Conservation (phyloP, 2,888 invertebrate species). For the Mamestra brassicae region DNA sequence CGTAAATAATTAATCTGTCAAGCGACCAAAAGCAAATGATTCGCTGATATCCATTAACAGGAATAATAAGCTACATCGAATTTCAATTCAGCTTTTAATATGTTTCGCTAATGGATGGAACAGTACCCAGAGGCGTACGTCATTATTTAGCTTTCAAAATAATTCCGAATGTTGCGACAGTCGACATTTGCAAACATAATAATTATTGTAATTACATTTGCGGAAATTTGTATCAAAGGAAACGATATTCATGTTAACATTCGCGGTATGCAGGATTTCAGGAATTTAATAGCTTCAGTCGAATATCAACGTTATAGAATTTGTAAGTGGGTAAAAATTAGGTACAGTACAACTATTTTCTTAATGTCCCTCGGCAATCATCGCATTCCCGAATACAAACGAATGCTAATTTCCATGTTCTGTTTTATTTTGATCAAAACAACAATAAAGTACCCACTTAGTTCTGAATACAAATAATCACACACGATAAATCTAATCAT, state of each 20-base stretch:
- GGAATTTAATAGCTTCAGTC: conserved; percentile 21
- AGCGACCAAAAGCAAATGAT: conserved; percentile 22
- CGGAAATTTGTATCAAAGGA: conserved; percentile 38
- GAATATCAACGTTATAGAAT: conserved; percentile 20
- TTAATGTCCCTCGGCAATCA: too few relatives aligned
- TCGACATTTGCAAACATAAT: conserved; percentile 21
- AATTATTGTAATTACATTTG: conserved; percentile 32
- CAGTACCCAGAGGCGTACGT: conserved; percentile 38
- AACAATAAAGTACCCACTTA: too few relatives aligned
- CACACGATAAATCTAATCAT: too few relatives aligned
- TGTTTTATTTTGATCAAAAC: too few relatives aligned
- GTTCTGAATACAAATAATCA: too few relatives aligned
- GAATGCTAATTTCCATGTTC: too few relatives aligned
- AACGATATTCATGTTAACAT: conserved; percentile 14
- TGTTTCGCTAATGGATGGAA: conserved; percentile 33
- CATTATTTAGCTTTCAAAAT: conserved; percentile 48
- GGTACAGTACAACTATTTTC: too few relatives aligned
- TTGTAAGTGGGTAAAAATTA: background rate
- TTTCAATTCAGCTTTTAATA: conserved; percentile 36
- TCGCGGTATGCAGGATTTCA: conserved; percentile 5
- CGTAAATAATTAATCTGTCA: conserved; percentile 35
- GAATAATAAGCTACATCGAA: conserved; percentile 34
- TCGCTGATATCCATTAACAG: conserved; percentile 29
- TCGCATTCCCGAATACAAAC: too few relatives aligned
- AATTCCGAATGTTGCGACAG: conserved; percentile 30